Conservation (phyloP, 2,888 invertebrate genomes). For the Rhimphoctona megacephalus region DNA sequence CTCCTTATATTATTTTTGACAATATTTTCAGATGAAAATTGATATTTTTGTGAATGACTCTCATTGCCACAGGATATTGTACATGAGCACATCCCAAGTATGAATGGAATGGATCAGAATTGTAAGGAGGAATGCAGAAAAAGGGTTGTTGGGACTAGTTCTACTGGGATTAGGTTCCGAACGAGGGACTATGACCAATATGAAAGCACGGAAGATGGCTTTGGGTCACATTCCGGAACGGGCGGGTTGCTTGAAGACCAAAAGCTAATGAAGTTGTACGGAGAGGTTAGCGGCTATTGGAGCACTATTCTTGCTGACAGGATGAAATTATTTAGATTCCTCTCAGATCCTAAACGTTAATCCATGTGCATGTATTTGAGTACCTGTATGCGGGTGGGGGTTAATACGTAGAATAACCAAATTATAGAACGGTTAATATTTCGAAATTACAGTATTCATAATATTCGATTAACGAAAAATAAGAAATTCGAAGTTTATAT, state of each 20-base stretch:
- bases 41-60: not conserved
- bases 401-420: too few relatives aligned
- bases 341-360: slow-evolving; percentile 62
- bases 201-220: slow-evolving; percentile 51
- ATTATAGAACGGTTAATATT: too few relatives aligned
- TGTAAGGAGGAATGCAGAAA: slow-evolving; percentile 15
- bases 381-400: too few relatives aligned
- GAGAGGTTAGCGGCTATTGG: slow-evolving; percentile 62
- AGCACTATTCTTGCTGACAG: slow-evolving; percentile 28
- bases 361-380: slow-evolving; percentile 68
- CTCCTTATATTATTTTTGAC: too few relatives aligned
- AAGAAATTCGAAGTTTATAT: too few relatives aligned
- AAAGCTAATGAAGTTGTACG: slow-evolving; percentile 80
- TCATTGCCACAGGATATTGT: not conserved
- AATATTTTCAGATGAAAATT: not conserved
- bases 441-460: too few relatives aligned
- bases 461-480: too few relatives aligned
- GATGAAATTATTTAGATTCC: slow-evolving; percentile 80
- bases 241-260: slow-evolving; percentile 59
- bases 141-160: slow-evolving; percentile 17
- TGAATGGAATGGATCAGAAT: not conserved
- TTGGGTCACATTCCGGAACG: slow-evolving; percentile 77
- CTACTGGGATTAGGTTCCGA: slow-evolving; percentile 38
- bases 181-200: not conserved
- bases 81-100: not conserved